These are phyloP conservation scores for Sardina pilchardus DNA, from an alignment of 2,113 vertebrate genomes.

Conservation along the genomic window DNA sequence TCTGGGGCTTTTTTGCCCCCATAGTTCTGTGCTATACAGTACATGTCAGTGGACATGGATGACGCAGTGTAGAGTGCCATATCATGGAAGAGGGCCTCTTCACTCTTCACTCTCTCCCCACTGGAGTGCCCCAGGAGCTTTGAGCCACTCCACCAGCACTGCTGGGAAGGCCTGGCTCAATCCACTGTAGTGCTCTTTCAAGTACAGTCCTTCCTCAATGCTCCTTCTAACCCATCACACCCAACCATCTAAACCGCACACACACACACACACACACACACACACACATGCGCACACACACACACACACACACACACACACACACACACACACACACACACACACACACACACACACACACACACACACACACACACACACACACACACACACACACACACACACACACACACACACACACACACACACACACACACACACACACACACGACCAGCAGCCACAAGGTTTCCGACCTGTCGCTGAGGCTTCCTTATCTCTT, in stretches of 20 bases:
- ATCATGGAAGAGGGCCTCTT: background rate
- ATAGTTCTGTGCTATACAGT: no score
- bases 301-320: slow-evolving; percentile 2
- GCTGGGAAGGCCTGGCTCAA: background rate
- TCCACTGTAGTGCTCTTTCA: background rate
- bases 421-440: slow-evolving; percentile 6
- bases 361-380: slow-evolving; percentile 2
- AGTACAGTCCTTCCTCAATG: background rate
- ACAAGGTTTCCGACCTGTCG: background rate
- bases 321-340: slow-evolving; percentile 2
- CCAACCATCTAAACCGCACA: background rate
- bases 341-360: slow-evolving; percentile 2
- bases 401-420: slow-evolving; percentile 2
- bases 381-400: slow-evolving; percentile 2
- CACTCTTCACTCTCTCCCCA: background rate
- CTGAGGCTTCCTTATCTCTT: background rate
- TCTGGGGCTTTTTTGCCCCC: no score
- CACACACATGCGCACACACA: slow-evolving; percentile 10
- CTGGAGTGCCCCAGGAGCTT: background rate
- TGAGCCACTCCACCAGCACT: background rate
- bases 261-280: slow-evolving; percentile 2
- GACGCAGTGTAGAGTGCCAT: background rate
- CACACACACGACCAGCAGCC: background rate
- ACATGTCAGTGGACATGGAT: no score
- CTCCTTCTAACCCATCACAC: background rate